Conservation (phyloP, 2,797 vertebrate species). For the Sebastiscus albofasciatus region DNA sequence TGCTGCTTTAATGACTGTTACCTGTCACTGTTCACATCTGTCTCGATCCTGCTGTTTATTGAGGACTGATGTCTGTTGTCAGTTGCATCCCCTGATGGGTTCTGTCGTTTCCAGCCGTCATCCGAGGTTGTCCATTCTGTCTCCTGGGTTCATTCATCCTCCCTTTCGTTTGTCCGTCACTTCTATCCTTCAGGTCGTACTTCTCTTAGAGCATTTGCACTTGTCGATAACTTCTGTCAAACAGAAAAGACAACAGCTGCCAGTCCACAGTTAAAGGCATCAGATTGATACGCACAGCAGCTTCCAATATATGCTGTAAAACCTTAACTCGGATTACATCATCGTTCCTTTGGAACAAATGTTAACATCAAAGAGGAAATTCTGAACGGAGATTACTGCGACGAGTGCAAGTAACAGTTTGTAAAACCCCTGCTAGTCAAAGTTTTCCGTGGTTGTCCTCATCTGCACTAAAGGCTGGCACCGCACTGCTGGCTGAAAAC, state of each 20-base stretch:
- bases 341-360: not conserved
- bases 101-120: not conserved
- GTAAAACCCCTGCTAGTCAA: not conserved
- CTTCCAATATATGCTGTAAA: not conserved
- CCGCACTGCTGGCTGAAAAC: slow-evolving; percentile 26
- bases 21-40: slow-evolving; percentile 1
- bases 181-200: not conserved
- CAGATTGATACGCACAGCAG: not conserved
- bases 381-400: not conserved
- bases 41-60: not conserved
- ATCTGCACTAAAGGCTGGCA: slow-evolving; percentile 46
- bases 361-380: not conserved
- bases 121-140: not conserved
- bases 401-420: slow-evolving; percentile 8
- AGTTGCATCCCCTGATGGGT: not conserved
- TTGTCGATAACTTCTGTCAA: slow-evolving; percentile 9
- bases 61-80: not conserved
- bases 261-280: not conserved
- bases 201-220: not conserved
- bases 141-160: not conserved
- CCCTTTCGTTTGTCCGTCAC: not conserved
- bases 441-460: slow-evolving; percentile 40
- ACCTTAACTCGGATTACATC: slow-evolving; percentile 6
- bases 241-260: slow-evolving; percentile 5
- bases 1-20: not conserved